Base-by-base conservation (phyloP, 2,113 vertebrate genomes). In the Brachyhypopomus occidentalis region DNA sequence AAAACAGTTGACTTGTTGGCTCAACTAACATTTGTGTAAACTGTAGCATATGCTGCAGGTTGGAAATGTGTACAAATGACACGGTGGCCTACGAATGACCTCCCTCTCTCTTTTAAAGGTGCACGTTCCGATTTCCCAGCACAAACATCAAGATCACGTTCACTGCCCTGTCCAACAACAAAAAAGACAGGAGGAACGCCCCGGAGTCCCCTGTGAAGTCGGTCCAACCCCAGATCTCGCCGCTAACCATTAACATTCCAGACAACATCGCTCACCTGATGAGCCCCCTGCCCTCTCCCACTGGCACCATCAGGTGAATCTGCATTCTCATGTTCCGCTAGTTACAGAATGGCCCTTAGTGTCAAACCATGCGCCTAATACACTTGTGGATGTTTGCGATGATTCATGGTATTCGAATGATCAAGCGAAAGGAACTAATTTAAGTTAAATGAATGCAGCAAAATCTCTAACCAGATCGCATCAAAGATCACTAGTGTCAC, bases 81-180 rank as follows among this genome's bases (percentile, higher is more conserved):
- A 12, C 23, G 48, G 27, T 52, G 19, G 48, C 34, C 27, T 2
- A 3, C 23, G 4, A 48, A 22, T 59, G n/a, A 75, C 4, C 0
- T 34, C 25, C 25, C 71, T 23, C 56, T 70, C 80, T 89, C 0
- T 82, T 84, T 91, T 92, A n/a, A 88, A 99, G 97, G 88, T 99
- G 98, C 93, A 98, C 96, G 83, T 97, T 99, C 89, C 95, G 97
- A 86, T 99, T 99, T 89, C 97, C 97, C 83, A 99, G 98, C 94
- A 99, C 98, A 86, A 99, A 96, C 89, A 99, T 99, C 93, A 98
- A 99, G 94, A 98, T 99, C 89, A 98, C 96, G 0, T 99, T 99
- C 90, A 98, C 97, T 62, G 97, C 96, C 85, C 91, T 99, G 86
- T 95, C 95, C 92, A 96, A 87, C 63, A 96, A 96, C 86, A 97